Base-by-base conservation (phyloP, 2,113 vertebrate genomes). In the Callaeas wilsoni region DNA sequence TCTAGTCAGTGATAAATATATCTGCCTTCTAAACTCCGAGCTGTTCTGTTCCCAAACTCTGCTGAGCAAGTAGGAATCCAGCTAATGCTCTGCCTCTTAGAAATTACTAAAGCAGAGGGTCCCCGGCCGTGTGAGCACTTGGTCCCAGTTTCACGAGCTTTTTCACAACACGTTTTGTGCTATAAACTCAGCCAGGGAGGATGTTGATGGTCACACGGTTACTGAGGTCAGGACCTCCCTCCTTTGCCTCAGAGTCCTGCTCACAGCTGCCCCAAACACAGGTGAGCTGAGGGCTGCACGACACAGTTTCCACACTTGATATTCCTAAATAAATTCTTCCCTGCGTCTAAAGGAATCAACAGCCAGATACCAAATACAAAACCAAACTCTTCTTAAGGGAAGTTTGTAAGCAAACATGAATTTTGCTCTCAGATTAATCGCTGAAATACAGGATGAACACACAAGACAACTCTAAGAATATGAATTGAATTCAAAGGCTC, bases 141-240 rank as follows among this genome's bases (percentile, higher is more conserved):
- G 20, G 19, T 27, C 35, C 9, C 55, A 25, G 3, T 42, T 47
- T 14, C 23, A n/a, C 0, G 3, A 52, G 6, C 2, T 27, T 42
- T 87, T 87, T 75, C 7, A 1, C 5, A 65, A 33, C 7, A 13
- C 7, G 0, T 39, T 76, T 15, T 13, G 30, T 25, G 21, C 41
- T 50, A 3, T 29, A 63, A 77, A 9, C 23, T 39, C 87, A 70
- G 19, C 16, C 29, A 62, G 69, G 23, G 30, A 16, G 53, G 26
- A 5, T 39, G 65, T 19, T 0, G 0, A 5, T 41, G 46, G 8
- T n/a, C 53, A 20, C 12, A 22, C 1, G 1, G 53, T 53, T 18
- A 7, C 35, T 29, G 21, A 49, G 20, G 26, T 3, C 63, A 47
- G 27, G 16, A 59, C 6, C 15, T 41, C 15, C 20, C 33, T 57